These are phyloP conservation scores for Cotesia vestalis DNA, from an alignment of 1,140 invertebrate genomes.

Conservation along the genomic window DNA sequence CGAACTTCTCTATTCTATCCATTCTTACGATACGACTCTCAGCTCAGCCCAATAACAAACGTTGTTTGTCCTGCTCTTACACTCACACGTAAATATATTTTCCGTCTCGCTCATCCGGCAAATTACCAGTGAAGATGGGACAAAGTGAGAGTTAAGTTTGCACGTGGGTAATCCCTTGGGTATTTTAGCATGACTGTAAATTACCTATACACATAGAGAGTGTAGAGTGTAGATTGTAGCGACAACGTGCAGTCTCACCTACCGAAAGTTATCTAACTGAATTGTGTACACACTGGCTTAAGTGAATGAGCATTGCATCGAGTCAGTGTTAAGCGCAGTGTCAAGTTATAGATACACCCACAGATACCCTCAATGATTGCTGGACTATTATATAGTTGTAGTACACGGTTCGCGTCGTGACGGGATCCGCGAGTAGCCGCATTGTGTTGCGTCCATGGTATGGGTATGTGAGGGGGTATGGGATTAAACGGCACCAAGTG, in stretches of 20 bases:
- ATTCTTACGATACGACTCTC: not conserved
- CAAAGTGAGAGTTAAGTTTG: slow-evolving; percentile 12
- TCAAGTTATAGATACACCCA: no score
- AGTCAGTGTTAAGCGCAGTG: no score
- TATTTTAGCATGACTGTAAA: no score
- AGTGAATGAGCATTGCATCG: no score
- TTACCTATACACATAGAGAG: no score
- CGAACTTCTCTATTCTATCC: slow-evolving; percentile 28
- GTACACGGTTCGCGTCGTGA: slow-evolving; percentile 42
- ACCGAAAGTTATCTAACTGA: not conserved
- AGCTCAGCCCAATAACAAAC: slow-evolving; percentile 14
- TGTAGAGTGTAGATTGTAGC: no score
- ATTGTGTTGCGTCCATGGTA: slow-evolving; percentile 44
- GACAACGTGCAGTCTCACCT: no score
- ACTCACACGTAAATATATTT: not conserved
- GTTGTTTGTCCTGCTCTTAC: not conserved
- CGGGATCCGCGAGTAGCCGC: slow-evolving; percentile 24
- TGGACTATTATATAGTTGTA: slow-evolving; percentile 42
- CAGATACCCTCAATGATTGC: not conserved
- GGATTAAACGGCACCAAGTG: slow-evolving; percentile 55
- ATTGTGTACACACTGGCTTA: no score
- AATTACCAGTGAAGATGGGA: no score
- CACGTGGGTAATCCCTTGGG: not conserved
- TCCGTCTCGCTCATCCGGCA: no score
- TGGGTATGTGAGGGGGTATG: not conserved